A percentile compares a stretch with the other conserved stretches of the same genome.
These are phyloP conservation scores for Scylla paramamosain DNA, from an alignment of 1,140 invertebrate species.

Conservation along the genomic window DNA sequence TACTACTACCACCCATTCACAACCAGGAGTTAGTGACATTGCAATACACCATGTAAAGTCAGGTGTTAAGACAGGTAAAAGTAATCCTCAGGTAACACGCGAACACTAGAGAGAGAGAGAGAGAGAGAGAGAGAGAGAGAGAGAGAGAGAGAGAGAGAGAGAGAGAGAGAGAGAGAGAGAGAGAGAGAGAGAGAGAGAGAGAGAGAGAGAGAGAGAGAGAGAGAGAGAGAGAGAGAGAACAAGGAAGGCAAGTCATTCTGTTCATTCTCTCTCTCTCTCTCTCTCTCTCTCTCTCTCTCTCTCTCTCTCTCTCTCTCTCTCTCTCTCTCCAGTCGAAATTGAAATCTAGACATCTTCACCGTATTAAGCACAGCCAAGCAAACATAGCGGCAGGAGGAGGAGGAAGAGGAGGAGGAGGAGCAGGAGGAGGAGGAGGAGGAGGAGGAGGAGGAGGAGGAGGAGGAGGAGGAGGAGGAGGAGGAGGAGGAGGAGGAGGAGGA, in stretches of 20 bases:
- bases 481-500: background rate
- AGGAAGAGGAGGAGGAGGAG: conserved; percentile 7
- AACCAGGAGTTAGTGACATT: too few relatives aligned
- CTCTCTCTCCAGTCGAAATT: background rate
- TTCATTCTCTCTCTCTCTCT: background rate
- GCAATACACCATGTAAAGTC: too few relatives aligned
- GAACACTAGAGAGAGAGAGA: too few relatives aligned
- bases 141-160: too few relatives aligned
- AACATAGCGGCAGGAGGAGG: background rate
- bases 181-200: too few relatives aligned
- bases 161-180: too few relatives aligned
- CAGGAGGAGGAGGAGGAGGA: background rate
- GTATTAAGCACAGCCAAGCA: background rate
- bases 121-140: too few relatives aligned
- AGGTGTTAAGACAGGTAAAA: too few relatives aligned
- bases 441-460: background rate
- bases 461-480: background rate
- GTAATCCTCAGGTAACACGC: too few relatives aligned
- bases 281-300: background rate
- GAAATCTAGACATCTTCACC: background rate
- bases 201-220: too few relatives aligned
- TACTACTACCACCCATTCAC: background rate
- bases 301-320: background rate
- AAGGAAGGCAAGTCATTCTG: background rate
- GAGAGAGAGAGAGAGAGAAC: too few relatives aligned